These are phyloP conservation scores for Ictidomys tridecemlineatus DNA, from an alignment of 2,113 vertebrate genomes.

Conservation along the genomic window DNA sequence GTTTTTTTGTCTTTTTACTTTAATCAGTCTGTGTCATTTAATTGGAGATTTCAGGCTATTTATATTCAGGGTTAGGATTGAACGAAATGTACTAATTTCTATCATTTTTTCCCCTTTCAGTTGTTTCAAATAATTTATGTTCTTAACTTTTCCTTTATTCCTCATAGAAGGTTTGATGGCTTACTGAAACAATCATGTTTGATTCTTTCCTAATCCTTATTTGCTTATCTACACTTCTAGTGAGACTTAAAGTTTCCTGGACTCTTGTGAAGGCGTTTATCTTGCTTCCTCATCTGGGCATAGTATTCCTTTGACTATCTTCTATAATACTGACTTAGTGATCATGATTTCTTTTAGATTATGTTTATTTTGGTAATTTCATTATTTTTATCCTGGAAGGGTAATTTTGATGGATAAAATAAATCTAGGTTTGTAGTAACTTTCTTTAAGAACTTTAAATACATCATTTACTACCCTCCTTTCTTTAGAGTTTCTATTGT, in stretches of 20 bases:
- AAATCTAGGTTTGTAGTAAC: too few relatives aligned
- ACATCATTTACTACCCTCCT: too few relatives aligned
- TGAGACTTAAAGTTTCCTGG: not conserved
- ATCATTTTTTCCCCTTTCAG: not conserved
- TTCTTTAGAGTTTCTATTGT: too few relatives aligned
- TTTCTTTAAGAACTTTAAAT: too few relatives aligned
- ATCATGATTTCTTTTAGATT: not conserved
- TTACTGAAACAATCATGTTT: not conserved
- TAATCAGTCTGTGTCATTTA: not conserved
- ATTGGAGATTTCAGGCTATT: not conserved
- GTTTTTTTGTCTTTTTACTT: too few relatives aligned
- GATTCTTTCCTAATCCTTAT: not conserved
- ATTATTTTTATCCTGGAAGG: not conserved
- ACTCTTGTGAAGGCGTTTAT: not conserved
- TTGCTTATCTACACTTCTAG: not conserved
- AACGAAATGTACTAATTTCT: not conserved
- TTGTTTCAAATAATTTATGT: not conserved
- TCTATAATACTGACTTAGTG: not conserved
- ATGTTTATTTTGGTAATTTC: not conserved
- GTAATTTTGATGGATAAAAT: not conserved
- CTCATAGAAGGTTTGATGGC: not conserved
- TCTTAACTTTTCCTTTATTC: not conserved
- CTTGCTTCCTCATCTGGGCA: not conserved
- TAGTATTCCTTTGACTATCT: not conserved
- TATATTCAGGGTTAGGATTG: not conserved